phyloP scores from a whole-genome alignment of 2,888 invertebrate species.

The Phasia obesa region DNA sequence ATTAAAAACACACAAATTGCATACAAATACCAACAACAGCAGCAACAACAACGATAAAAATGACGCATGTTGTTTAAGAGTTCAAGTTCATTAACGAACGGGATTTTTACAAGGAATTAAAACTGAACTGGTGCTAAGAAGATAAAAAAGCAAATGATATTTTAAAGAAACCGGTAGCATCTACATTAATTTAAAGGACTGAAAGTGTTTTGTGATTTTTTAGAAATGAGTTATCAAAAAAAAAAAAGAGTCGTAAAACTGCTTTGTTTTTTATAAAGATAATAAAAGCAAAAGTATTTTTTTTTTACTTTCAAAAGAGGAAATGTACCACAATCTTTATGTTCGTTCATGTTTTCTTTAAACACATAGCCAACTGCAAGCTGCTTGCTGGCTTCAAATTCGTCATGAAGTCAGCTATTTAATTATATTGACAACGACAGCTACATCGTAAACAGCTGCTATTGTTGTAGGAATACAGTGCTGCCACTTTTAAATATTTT shows the following conservation, averaged over 20 bases:
- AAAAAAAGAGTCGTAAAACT: constrained; percentile 24
- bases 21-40: constrained; percentile 16
- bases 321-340: constrained; percentile 35
- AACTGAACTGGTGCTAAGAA: background rate
- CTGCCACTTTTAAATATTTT: too few species aligned
- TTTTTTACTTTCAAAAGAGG: constrained; percentile 7
- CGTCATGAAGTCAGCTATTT: too few species aligned
- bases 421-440: too few species aligned
- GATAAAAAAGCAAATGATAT: constrained; percentile 5
- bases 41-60: constrained; percentile 15
- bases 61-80: constrained; percentile 49
- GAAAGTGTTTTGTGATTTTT: background rate
- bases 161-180: constrained; percentile 50
- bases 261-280: background rate
- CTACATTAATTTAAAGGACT: constrained; percentile 18
- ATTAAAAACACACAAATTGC: constrained; percentile 24
- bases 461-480: too few species aligned
- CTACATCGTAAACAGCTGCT: too few species aligned
- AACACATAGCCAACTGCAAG: too few species aligned
- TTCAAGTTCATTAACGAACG: constrained; percentile 64
- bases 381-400: too few species aligned
- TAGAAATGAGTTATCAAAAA: background rate
- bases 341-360: too few species aligned
- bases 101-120: constrained; percentile 9
- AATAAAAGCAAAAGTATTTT: constrained; percentile 25